Evolutionary conservation across 2,113 vertebrate genomes (phyloP), one percentile per base, ranked within the genome.

Genomic region (Globicephala melas): DNA sequence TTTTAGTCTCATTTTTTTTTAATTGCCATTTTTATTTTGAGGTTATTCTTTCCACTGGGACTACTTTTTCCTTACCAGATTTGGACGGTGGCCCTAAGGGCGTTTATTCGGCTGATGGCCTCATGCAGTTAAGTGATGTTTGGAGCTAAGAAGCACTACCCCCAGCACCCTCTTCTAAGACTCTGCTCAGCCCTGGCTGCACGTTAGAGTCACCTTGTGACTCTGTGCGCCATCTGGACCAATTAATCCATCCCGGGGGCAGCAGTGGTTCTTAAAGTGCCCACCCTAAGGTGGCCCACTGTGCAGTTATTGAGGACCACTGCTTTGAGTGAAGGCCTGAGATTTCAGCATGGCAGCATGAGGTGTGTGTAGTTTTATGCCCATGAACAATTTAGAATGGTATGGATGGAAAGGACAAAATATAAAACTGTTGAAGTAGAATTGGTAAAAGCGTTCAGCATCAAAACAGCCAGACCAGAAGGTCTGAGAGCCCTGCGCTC

Each of bases 201-300:
- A 17, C 3, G 3, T 55, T 20, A 20, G 8, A 8, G 65, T 10
- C 83, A 15, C 47, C 47, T n/a, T 5, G 62, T 20, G 63, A 20
- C n/a, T 2, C n/a, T 2, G 25, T 60, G 50, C 14, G 1, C 36
- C 28, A 6, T 41, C 10, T 36, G 53, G 21, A n/a, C 41, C 89
- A 9, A 0, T 4, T 1, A 12, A 14, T 31, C n/a, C 1, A 31
- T 10, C 4, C 5, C 31, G 28, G 3, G 10, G 62, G 44, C 67
- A 25, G 53, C 0, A 3, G 50, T 53, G 50, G 50, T 53, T 15
- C 50, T 53, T 53, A 53, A 53, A 53, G 50, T 5, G 10, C 73
- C 58, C 10, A 6, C 70, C 36, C 41, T 73, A 41, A 20, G 31
- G 55, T 28, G 82, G 17, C 47, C 62, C n/a, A 15, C 47, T 7